Base-by-base conservation (phyloP, 2,113 vertebrate genomes). In the Sinocyclocheilus anophthalmus region DNA sequence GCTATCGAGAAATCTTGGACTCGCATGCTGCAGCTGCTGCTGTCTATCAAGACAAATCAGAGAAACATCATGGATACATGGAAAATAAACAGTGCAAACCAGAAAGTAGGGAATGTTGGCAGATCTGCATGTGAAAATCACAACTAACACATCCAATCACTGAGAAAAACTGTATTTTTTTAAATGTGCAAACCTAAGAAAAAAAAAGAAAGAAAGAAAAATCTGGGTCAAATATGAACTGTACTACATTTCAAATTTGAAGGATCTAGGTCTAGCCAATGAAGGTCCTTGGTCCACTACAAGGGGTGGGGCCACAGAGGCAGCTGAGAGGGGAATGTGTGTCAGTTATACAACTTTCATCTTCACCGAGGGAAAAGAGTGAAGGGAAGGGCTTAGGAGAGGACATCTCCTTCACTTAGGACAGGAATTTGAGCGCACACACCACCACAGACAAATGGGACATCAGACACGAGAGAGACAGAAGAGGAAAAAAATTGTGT, bases 301-400 rank as follows among this genome's bases (percentile, higher is more conserved):
- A 90, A 70, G 83, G 76, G 48, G 87, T 84, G 88, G 73, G 87
- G 92, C 86, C 26, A 22, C 22, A n/a, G 24, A 69, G 50, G 63
- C 48, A 63, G 45, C 45, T 42, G 65, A 50, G 76, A 50, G 59
- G 72, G 11, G 30, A 84, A 94, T 92, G 75, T 91, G 89, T 93
- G 93, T 92, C 91, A 87, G 91, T 95, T 94, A 94, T 93, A 94
- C 93, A 95, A 94, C 90, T 61, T 42, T 73, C 42, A 78, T 83
- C 45, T 37, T 37, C 84, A 79, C 84, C 16, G 24, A 30, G 3
- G 63, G 37, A 75, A 88, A 85, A 82, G 61, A 61, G 14, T 1
- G 11, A 22, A 45, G 13, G 13, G 39, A 72, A 50, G 55, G 26
- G 82, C 61, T 4, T 16, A 82, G 10, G n/a, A 81, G 81, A 57